Base-by-base conservation (phyloP, 2,797 vertebrate species). In the Benthosema pterotum region DNA sequence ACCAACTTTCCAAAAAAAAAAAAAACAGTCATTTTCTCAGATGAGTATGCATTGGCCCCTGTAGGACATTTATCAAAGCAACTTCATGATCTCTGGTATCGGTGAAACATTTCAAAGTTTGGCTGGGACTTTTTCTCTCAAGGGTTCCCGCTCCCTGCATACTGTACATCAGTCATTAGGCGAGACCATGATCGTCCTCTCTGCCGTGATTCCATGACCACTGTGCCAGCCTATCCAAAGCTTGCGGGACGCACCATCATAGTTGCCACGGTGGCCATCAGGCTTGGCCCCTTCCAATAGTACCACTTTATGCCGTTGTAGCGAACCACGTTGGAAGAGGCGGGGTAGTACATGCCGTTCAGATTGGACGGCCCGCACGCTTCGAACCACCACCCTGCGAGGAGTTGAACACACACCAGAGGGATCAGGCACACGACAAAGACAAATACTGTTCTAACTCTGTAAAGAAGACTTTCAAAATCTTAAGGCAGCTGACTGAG, bases 291-390 rank as follows among this genome's bases (percentile, higher is more conserved):
- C 67, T 94, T 95, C 94, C 94, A 95, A 32, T 95, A 95, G 78
- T 95, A 94, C 94, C 94, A 95, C 79, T 95, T 95, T 19, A 95
- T 93, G 32, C 93, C 90, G 7, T 94, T 95, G 88, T 93, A 94
- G 65, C 89, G 92, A 45, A 92, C 78, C 19, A 86, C 86, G 0
- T 69, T 91, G 64, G 91, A 89, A 6, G 87, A 84, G 67, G 87
- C 83, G 0, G 89, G 80, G 79, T 94, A 94, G 80, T 93, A 94
- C 49, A 94, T 89, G 38, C 94, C 93, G 55, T 95, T 95, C 65
- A 94, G 80, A 80, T 95, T 95, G 51, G 94, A 95, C 0, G 94
- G 93, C 1, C 94, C 94, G 1, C 94, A 94, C 0, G 93, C 92
- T 14, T 93, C 91, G 67, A 93, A 94, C 93, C 93, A 94, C 92